These are phyloP conservation scores for Willowsia nigromaculata DNA, from an alignment of 2,888 invertebrate genomes.

Conservation along the genomic window DNA sequence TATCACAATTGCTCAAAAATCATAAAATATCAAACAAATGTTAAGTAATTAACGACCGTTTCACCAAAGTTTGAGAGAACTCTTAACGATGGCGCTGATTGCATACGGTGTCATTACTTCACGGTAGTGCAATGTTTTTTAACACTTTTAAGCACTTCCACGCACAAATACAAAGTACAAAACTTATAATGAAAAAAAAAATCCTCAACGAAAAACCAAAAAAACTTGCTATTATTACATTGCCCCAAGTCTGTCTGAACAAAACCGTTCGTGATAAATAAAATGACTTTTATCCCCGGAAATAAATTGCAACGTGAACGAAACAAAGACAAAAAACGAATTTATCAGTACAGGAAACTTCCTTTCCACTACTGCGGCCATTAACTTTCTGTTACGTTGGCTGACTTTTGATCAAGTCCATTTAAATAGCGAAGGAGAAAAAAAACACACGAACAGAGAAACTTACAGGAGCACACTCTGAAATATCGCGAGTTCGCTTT, in stretches of 20 bases:
- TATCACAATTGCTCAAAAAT: slow-evolving; percentile 37
- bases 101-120: background rate
- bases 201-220: background rate
- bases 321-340: slow-evolving; percentile 1
- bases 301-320: slow-evolving; percentile 41
- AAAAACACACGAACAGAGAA: background rate
- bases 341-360: slow-evolving; percentile 54
- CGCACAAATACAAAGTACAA: background rate
- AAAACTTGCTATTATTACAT: background rate
- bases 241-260: background rate
- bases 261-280: background rate
- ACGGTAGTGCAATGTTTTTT: background rate
- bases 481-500: slow-evolving; percentile 13
- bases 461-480: slow-evolving; percentile 56
- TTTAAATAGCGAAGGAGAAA: slow-evolving; percentile 45
- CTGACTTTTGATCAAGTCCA: slow-evolving; percentile 65
- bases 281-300: slow-evolving; percentile 35
- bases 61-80: background rate
- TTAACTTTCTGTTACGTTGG: slow-evolving; percentile 65
- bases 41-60: background rate
- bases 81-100: background rate
- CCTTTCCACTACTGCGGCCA: slow-evolving; percentile 54
- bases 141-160: background rate
- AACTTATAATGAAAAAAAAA: background rate
- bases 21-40: background rate